Evolutionary conservation across 2,888 invertebrate genomes (phyloP).

Genomic region (Cerceris ruficornis): DNA sequence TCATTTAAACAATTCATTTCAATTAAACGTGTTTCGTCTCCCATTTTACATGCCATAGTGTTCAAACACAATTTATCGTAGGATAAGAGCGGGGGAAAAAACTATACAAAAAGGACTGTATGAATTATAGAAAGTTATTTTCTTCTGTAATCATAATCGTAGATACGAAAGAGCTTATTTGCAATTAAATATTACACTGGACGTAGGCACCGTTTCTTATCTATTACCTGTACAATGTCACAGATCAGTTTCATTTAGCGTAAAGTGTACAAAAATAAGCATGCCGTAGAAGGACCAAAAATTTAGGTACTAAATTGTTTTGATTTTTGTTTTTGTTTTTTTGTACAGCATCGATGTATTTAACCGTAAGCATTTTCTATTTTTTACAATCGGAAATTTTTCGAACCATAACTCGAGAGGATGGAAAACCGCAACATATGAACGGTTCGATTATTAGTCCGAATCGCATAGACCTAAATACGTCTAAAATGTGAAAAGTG

Average conservation of each 20-base stretch:
- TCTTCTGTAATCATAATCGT: conserved; percentile 9
- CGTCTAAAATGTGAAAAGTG: conserved; percentile 19
- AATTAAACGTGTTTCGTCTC: conserved; percentile 21
- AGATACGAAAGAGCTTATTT: conserved; percentile 19
- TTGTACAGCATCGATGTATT: conserved; percentile 7
- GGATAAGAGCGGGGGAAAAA: conserved; percentile 20
- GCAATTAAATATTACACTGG: conserved; percentile 16
- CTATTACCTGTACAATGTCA: conserved; percentile 8
- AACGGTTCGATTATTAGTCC: not conserved
- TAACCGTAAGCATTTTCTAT: not conserved
- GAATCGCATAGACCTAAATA: conserved; percentile 12
- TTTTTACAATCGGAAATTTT: conserved; percentile 5
- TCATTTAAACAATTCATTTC: conserved; percentile 30
- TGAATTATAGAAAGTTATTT: conserved; percentile 39
- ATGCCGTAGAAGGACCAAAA: conserved; percentile 50
- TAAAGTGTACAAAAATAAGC: conserved; percentile 9
- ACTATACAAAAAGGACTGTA: conserved; percentile 10
- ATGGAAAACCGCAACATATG: not conserved
- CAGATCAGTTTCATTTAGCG: conserved; percentile 1
- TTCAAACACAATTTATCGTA: conserved; percentile 46
- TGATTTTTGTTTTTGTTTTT: conserved; percentile 13
- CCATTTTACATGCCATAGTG: conserved; percentile 53
- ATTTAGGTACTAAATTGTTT: conserved; percentile 23
- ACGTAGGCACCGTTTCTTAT: conserved; percentile 5
- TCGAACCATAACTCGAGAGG: not conserved